A percentile compares a stretch with the other conserved stretches of the same genome.
phyloP scores from a whole-genome alignment of 2,113 vertebrate species.

The Pseudopipra pipra region DNA sequence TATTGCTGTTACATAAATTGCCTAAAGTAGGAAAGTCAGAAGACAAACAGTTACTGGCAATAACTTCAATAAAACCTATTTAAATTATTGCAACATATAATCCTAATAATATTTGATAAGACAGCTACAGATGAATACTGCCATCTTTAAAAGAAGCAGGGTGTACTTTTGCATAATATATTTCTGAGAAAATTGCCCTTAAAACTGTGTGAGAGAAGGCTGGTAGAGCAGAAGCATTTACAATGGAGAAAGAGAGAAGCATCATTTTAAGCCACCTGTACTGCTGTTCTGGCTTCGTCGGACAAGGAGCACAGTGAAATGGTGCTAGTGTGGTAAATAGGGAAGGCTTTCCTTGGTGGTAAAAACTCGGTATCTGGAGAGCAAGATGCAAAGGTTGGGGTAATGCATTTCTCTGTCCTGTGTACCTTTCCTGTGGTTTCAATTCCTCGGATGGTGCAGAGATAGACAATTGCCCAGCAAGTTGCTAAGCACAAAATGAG shows the following conservation, averaged over 20 bases:
- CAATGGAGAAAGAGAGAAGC: background rate
- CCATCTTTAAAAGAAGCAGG: background rate
- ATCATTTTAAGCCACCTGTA: background rate
- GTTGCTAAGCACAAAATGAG: slow-evolving; percentile 79
- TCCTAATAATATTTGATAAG: background rate
- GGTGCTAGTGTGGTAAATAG: background rate
- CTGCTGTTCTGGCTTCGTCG: fast-evolving
- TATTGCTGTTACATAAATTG: slow-evolving; percentile 86
- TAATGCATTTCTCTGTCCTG: background rate
- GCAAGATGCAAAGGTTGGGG: background rate
- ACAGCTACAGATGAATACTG: background rate
- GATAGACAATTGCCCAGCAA: slow-evolving; percentile 84
- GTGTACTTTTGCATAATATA: background rate
- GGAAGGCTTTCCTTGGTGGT: background rate
- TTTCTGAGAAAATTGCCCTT: background rate
- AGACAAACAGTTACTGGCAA: background rate
- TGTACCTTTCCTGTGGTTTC: slow-evolving; percentile 87
- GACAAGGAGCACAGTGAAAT: background rate
- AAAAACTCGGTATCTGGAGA: background rate
- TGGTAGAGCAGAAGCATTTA: background rate
- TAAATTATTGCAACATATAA: background rate
- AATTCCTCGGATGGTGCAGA: slow-evolving; percentile 88
- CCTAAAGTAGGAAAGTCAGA: slow-evolving; percentile 70
- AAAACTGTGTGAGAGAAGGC: background rate
- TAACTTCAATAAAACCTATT: background rate